Conservation (phyloP, 2,113 vertebrate genomes). For the Trogon surrucura region DNA sequence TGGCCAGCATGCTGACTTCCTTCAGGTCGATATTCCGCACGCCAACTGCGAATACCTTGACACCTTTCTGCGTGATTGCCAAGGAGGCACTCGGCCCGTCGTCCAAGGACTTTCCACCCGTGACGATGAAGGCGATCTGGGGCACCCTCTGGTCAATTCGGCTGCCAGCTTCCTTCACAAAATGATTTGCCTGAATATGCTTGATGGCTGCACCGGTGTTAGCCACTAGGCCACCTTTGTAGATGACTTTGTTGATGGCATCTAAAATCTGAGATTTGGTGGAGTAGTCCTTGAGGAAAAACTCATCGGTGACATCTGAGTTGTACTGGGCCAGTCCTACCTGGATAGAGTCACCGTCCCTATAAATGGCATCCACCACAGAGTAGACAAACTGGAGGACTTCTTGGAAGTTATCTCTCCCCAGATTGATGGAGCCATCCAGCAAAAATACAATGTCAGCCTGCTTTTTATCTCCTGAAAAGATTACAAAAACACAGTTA, state of each 20-base stretch:
- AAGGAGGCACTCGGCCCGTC: conserved; percentile 83
- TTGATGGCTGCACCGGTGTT: conserved; percentile 87
- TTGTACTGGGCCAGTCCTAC: conserved; percentile 91
- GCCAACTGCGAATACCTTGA: conserved; percentile 89
- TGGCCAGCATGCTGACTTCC: conserved; percentile 85
- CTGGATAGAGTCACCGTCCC: conserved; percentile 82
- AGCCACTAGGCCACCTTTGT: conserved; percentile 86
- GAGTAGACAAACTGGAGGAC: conserved; percentile 84
- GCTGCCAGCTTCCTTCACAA: conserved; percentile 88
- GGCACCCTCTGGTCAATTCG: conserved; percentile 85
- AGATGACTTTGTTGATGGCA: conserved; percentile 81
- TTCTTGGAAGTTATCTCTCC: conserved; percentile 81
- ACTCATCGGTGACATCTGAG: conserved; percentile 88
- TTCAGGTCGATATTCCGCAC: conserved; percentile 78
- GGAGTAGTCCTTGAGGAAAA: conserved; percentile 87
- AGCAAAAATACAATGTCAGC: conserved; percentile 96
- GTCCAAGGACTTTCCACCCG: conserved; percentile 84
- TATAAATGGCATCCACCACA: conserved; percentile 87
- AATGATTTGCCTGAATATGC: conserved; percentile 85
- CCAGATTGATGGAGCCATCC: conserved; percentile 94
- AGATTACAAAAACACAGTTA: neutral
- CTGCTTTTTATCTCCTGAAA: conserved; percentile 78
- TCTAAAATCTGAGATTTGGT: conserved; percentile 82
- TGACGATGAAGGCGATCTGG: conserved; percentile 91
- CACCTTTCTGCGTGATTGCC: conserved; percentile 78